Evolutionary conservation across 2,797 vertebrate species (phyloP).

Genomic region (Lacerta agilis): DNA sequence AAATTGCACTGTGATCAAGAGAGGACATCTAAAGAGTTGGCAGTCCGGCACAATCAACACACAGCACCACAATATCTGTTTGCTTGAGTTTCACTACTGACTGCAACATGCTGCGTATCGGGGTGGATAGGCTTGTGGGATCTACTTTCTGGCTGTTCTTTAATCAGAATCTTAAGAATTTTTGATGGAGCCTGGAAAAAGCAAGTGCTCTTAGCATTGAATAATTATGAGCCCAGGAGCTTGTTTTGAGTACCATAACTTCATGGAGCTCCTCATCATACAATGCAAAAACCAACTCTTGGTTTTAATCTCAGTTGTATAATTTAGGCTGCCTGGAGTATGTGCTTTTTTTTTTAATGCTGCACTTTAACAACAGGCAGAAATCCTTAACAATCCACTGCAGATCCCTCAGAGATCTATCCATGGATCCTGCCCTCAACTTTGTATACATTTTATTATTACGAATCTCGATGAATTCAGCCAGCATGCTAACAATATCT

Average conservation of each 20-base stretch:
- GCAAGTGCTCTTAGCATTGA: background rate
- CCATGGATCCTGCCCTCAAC: background rate
- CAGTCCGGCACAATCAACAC: background rate
- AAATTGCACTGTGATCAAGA: background rate
- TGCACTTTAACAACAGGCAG: too few species aligned
- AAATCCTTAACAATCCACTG: background rate
- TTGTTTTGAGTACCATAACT: background rate
- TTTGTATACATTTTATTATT: background rate
- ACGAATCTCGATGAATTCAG: slow-evolving; percentile 48
- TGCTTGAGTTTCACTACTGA: background rate
- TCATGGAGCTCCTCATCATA: background rate
- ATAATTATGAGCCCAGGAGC: background rate
- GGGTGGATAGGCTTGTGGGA: background rate
- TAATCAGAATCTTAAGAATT: background rate
- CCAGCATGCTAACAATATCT: slow-evolving; percentile 45
- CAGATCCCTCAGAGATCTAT: slow-evolving; percentile 24
- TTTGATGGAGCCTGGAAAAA: background rate
- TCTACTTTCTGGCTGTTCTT: background rate
- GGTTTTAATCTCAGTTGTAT: too few species aligned
- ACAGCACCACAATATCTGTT: background rate
- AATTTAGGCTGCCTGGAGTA: too few species aligned
- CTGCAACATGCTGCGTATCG: background rate
- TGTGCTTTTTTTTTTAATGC: too few species aligned
- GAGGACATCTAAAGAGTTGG: background rate
- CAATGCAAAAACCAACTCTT: background rate